These are phyloP conservation scores for Entomobrya multifasciata DNA, from an alignment of 2,888 invertebrate species.

Conservation along the genomic window DNA sequence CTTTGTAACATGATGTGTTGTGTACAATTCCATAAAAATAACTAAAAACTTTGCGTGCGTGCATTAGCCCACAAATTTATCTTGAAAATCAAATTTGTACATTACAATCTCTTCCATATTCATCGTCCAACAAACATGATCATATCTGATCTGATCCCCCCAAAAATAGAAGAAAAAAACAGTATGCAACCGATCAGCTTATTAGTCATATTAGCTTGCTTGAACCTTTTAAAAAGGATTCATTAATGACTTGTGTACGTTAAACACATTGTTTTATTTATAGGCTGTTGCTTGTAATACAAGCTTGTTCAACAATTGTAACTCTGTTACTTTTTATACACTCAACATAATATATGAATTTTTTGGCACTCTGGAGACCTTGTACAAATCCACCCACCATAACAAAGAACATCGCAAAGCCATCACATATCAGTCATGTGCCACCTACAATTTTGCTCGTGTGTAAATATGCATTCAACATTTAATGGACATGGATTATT, in stretches of 20 bases:
- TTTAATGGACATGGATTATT: slow-evolving; percentile 39
- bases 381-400: slow-evolving; percentile 68
- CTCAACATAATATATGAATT: too few species aligned
- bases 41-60: neutral
- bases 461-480: neutral
- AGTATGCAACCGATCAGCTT: slow-evolving; percentile 22
- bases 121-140: neutral
- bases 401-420: slow-evolving; percentile 32
- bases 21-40: neutral
- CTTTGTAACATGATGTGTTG: slow-evolving; percentile 14
- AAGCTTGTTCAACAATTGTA: neutral
- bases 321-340: too few species aligned
- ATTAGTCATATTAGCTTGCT: slow-evolving; percentile 23
- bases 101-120: neutral
- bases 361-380: slow-evolving; percentile 66
- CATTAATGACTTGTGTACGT: neutral
- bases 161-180: neutral
- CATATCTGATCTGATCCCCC: neutral
- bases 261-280: neutral
- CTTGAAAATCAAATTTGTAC: neutral
- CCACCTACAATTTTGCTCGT: neutral
- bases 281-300: neutral
- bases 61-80: neutral
- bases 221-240: slow-evolving; percentile 12
- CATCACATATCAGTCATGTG: neutral